Conservation (phyloP, 2,113 vertebrate genomes). For the Microtus richardsoni region DNA sequence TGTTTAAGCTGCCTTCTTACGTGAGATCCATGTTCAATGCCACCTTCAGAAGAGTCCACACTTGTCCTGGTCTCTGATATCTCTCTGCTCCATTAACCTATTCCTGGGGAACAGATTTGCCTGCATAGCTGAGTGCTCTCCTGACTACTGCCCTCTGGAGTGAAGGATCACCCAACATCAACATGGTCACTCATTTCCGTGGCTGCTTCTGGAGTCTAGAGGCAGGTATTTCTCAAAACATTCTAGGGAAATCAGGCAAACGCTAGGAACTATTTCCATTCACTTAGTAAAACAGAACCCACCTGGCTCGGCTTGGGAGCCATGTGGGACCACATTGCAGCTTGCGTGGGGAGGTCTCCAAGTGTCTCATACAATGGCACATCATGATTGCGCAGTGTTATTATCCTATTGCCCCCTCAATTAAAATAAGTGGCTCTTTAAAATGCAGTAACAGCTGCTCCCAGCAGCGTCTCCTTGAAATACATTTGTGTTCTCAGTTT, state of each 20-base stretch:
- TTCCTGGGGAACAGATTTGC: background rate
- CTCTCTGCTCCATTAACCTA: background rate
- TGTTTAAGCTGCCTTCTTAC: background rate
- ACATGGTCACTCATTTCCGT: background rate
- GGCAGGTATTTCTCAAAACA: background rate
- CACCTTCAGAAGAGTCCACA: background rate
- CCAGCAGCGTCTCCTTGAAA: slow-evolving; percentile 65
- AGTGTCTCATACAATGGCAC: slow-evolving; percentile 51
- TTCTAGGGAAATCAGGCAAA: slow-evolving; percentile 18
- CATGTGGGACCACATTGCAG: slow-evolving; percentile 8
- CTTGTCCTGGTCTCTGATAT: background rate
- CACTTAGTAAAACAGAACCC: slow-evolving; percentile 12
- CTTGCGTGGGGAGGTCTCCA: slow-evolving; percentile 28
- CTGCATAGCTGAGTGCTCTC: background rate
- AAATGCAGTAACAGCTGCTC: slow-evolving; percentile 66
- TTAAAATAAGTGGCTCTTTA: slow-evolving; percentile 79
- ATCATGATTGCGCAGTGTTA: slow-evolving; percentile 33
- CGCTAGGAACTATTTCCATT: slow-evolving; percentile 59
- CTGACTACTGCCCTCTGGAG: background rate
- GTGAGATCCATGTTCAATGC: background rate
- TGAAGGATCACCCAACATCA: background rate
- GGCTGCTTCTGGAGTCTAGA: background rate
- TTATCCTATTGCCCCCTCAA: slow-evolving; percentile 68
- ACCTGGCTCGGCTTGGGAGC: slow-evolving; percentile 47
- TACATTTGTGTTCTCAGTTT: slow-evolving; percentile 61